Base-by-base conservation (phyloP, 2,888 invertebrate genomes). In the Spatulosminthurus flaviceps region DNA sequence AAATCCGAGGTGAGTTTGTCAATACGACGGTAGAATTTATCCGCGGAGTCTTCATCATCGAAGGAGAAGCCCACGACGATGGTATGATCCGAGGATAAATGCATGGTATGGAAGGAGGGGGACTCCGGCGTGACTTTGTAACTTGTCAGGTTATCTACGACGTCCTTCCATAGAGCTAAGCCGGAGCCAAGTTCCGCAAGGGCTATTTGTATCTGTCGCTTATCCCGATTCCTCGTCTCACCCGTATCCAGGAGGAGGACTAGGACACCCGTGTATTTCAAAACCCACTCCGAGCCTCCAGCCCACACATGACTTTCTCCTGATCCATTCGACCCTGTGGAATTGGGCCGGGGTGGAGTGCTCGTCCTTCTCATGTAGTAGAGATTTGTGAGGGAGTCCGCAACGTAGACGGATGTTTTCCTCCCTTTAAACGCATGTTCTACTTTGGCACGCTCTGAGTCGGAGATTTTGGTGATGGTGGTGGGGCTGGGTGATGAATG, bases 141-240 rank as follows among this genome's bases (percentile, higher is more conserved):
- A 79, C 92, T 91, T 11, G 93, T 92, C 82, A 94, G 88, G 87
- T 94, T 93, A 88, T 94, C 94, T 84, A 95, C 92, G 72, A 91
- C 92, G 88, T 95, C 94, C 84, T 91, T 91, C 94, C 94, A 95
- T 26, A 95, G 88, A 78, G 92, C 92, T 87, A 95, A 94, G 79
- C 93, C 93, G 0, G 94, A 93, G 21, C 94, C 94, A 42, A 92
- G 90, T 87, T 94, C 94, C 1, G 93, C 93, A 74, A 94, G 87
- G 1, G 93, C 90, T 61, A 94, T 90, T 82, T 92, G 92, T 16
- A 94, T 91, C 28, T 91, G 90, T 41, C 93, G 90, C 85, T 92
- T 91, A 81, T 90, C 89, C 79, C 93, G 89, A 24, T 92, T 91
- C 78, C 92, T 89, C 16, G 93, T 92, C 86, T 93, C 93, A 0